phyloP scores from a whole-genome alignment of 2,797 vertebrate genomes.

The Gymnoscopelus microlampas region DNA sequence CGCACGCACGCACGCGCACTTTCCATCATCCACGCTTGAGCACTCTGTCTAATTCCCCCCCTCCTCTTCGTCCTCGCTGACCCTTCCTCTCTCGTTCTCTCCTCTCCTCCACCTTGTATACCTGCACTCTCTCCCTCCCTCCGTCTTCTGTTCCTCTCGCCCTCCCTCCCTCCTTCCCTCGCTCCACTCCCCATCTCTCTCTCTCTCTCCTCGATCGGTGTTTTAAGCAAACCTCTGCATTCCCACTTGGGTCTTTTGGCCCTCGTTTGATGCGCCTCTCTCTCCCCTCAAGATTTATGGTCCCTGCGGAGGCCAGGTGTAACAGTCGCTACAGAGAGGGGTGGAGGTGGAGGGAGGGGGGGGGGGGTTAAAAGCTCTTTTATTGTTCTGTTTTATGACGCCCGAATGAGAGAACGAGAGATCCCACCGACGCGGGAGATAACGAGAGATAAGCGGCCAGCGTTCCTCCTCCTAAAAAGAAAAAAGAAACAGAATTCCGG shows the following conservation, averaged over 20 bases:
- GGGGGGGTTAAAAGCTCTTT: constrained; percentile 75
- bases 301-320: constrained; percentile 60
- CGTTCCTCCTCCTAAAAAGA: constrained; percentile 51
- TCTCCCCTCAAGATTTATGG: constrained; percentile 55
- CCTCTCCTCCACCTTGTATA: background rate
- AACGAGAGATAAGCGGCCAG: constrained; percentile 62
- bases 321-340: constrained; percentile 46
- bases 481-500: constrained; percentile 60
- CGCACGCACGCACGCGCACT: no score
- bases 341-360: constrained; percentile 22
- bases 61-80: constrained; percentile 6
- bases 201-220: constrained; percentile 19
- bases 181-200: constrained; percentile 7
- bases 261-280: constrained; percentile 43
- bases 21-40: background rate
- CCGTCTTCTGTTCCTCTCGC: background rate
- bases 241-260: constrained; percentile 28
- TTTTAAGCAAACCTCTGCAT: constrained; percentile 49
- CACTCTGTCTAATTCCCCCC: background rate
- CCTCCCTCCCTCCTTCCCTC: constrained; percentile 7
- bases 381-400: constrained; percentile 77
- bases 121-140: background rate
- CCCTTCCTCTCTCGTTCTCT: background rate
- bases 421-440: constrained; percentile 69
- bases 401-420: constrained; percentile 65